Conservation (phyloP, 2,888 invertebrate species). For the Chrysina gloriosa region DNA sequence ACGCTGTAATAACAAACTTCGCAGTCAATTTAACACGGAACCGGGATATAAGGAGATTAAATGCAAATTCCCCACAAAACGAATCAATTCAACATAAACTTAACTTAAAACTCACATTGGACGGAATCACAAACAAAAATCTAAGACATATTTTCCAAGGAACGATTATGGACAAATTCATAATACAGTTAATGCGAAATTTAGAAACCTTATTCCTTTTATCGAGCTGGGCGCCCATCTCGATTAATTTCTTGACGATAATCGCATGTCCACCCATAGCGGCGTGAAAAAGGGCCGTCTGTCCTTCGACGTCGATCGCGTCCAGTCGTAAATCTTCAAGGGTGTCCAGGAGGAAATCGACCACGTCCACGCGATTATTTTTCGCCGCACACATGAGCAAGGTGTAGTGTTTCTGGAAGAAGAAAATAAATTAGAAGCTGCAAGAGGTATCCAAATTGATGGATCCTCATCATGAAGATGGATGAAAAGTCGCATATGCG, state of each 20-base stretch:
- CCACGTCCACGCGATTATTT: slow-evolving; percentile 75
- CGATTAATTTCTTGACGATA: slow-evolving; percentile 75
- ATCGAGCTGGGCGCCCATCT: slow-evolving; percentile 75
- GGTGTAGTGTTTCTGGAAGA: slow-evolving; percentile 75
- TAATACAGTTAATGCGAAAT: no score
- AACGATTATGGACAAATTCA: no score
- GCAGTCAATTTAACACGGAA: no score
- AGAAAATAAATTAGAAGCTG: background rate
- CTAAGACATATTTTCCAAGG: no score
- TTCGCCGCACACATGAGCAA: slow-evolving; percentile 82
- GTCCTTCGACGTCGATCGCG: slow-evolving; percentile 75
- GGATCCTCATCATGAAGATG: no score
- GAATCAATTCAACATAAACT: no score
- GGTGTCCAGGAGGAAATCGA: slow-evolving; percentile 74
- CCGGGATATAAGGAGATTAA: no score
- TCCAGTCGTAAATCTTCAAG: slow-evolving; percentile 71
- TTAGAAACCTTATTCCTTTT: slow-evolving; percentile 77
- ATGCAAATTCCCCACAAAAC: no score
- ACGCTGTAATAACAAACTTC: no score
- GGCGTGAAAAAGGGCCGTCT: slow-evolving; percentile 81
- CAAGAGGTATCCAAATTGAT: background rate
- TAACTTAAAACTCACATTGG: no score
- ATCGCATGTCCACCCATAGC: slow-evolving; percentile 78
- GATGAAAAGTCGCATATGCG: no score
- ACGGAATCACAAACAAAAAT: no score